Evolutionary conservation across 2,797 vertebrate species (phyloP), one percentile per base, ranked within the genome.

Genomic region (Melopsittacus undulatus): DNA sequence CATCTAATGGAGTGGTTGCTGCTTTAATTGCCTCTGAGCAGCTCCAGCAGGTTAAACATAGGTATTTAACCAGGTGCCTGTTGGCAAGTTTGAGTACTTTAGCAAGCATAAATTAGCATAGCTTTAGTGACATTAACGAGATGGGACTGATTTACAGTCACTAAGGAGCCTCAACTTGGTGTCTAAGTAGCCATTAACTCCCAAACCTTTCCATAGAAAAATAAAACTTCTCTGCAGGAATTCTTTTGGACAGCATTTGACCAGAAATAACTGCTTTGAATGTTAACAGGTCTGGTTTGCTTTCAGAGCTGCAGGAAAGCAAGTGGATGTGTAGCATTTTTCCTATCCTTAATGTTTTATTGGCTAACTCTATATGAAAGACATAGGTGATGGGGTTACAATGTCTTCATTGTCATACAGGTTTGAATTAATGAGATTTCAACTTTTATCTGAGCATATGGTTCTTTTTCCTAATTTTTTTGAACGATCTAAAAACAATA

Each of bases 21-120:
- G 80, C 62, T 91, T 92, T 93, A 93, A 96, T 94, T 88, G 70
- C 54, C 88, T 62, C 87, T 82, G 85, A 83, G 49, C 52, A 91
- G 13, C 59, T 83, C 73, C 91, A 54, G 34, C 26, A 88, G 93
- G 93, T 96, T 94, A 96, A 95, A 91, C 54, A 66, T 48, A 68
- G 0, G 30, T 87, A 73, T 95, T 96, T 96, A 95, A 91, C 89
- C 84, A 95, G 84, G 49, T 73, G 79, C 85, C 87, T 51, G 73
- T 67, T 94, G 85, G 34, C 87, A 88, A 79, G 76, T 86, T 87
- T 76, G 51, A 92, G 66, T 73, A 67, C 87, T 73, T 96, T 64
- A 96, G 77, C 46, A 73, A 59, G 95, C 76, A 94, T 95, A 93
- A 88, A 96, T 93, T 97, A 95, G 59, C 92, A 88, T 94, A 94